A percentile compares a stretch with the other conserved stretches of the same genome.
Evolutionary conservation across 1,140 invertebrate genomes (phyloP).

Genomic region (Solen grandis): DNA sequence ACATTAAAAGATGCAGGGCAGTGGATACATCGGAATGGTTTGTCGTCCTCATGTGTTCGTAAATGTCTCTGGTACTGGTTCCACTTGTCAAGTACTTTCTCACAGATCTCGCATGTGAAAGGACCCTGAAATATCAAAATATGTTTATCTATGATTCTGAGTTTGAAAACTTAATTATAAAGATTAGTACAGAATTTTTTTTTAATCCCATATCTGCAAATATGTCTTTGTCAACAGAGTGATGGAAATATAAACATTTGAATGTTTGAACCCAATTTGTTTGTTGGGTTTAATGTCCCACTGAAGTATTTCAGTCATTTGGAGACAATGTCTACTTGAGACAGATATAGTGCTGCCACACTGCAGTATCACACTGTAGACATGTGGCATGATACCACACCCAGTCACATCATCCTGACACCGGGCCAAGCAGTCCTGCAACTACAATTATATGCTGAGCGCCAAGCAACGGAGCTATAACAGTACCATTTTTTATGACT

Average conservation of each 20-base stretch:
- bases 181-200: neutral
- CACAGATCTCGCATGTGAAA: constrained; percentile 83
- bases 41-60: constrained; percentile 85
- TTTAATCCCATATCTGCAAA: neutral
- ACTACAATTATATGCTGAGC: no score
- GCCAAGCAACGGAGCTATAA: no score
- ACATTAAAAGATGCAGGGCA: constrained; percentile 86
- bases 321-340: no score
- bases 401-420: no score
- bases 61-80: constrained; percentile 83
- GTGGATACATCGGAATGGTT: constrained; percentile 84
- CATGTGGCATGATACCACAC: no score
- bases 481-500: no score
- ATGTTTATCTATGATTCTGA: neutral
- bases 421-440: no score
- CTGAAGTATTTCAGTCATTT: no score
- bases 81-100: constrained; percentile 83
- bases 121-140: constrained; percentile 79
- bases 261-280: no score
- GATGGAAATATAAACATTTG: neutral
- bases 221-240: neutral
- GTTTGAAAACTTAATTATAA: neutral
- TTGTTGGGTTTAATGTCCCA: no score
- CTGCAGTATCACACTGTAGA: no score
- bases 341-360: no score